Evolutionary conservation across 2,797 vertebrate genomes (phyloP), one percentile per base, ranked within the genome.

Genomic region (Arrhamphus sclerolepis): DNA sequence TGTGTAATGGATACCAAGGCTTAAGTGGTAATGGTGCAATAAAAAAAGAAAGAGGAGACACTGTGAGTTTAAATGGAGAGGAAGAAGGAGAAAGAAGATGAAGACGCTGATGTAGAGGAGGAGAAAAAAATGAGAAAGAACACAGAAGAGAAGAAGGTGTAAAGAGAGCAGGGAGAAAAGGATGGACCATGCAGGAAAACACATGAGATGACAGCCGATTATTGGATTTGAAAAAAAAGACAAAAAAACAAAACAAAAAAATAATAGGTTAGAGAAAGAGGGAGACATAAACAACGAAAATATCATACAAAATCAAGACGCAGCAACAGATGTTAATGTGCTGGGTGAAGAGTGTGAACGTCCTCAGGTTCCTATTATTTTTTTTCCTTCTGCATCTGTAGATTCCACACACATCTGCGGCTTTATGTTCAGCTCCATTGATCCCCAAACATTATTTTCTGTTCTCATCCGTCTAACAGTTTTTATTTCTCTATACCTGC

Each of bases 11-110:
- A 90, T 90, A 87, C 81, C 85, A 82, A 55, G 78, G 80, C 86
- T 85, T 89, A 89, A 90, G 89, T 90, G 89, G 87, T 89, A 87
- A 90, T 88, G 85, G 81, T 86, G 85, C 79, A 85, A 90, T 87
- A 89, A 89, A 88, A 43, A 56, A 38, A 38, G 34, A 46, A 19
- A 49, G 46, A 16, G 53, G 38, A 53, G 44, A 58, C 26, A 10
- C 26, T 39, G 54, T 21, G 67, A 52, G 28, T 41, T 39, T 31
- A 31, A 19, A 42, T 29, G 52, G 67, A 69, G 70, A 75, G 68
- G 58, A 54, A 69, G 48, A 54, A 70, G 46, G 57, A 71, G 66
- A 62, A 44, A 70, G 55, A 52, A 49, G 55, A 26, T 47, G 51
- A 46, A 54, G 46, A 63, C 46, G 29, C 48, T 38, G 34, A 38